Conservation (phyloP, 2,888 invertebrate genomes). For the Hyppa rectilinea region DNA sequence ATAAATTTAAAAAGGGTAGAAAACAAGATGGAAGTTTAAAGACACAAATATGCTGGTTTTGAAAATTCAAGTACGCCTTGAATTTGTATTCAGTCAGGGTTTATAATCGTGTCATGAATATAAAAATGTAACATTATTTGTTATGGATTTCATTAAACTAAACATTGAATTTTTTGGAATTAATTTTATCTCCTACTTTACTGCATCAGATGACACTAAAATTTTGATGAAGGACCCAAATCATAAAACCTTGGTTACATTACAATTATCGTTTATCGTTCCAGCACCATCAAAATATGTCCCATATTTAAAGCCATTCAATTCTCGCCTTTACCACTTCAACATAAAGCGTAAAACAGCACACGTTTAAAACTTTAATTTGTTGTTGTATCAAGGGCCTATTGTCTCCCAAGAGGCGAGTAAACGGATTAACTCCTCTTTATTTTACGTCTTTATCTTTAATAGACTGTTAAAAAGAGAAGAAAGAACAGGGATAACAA, state of each 20-base stretch:
- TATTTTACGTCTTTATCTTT: constrained; percentile 63
- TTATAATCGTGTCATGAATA: too few relatives aligned
- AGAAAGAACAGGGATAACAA: constrained; percentile 57
- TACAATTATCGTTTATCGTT: constrained; percentile 58
- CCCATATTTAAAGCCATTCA: constrained; percentile 7
- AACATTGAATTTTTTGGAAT: constrained; percentile 1
- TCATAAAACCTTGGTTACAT: constrained; percentile 53
- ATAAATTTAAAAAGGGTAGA: too few relatives aligned
- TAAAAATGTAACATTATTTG: too few relatives aligned
- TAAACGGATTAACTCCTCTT: constrained; percentile 65
- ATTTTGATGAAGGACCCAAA: constrained; percentile 42
- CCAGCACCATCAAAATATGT: constrained; percentile 39
- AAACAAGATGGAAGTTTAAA: too few relatives aligned
- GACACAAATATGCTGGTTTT: too few relatives aligned
- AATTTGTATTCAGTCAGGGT: too few relatives aligned
- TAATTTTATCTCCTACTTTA: neutral
- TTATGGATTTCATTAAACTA: neutral
- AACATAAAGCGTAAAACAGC: constrained; percentile 36
- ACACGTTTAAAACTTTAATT: constrained; percentile 35
- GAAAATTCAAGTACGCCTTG: too few relatives aligned
- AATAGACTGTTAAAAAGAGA: constrained; percentile 65
- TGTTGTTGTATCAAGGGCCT: constrained; percentile 38
- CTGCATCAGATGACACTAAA: constrained; percentile 13
- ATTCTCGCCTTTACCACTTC: constrained; percentile 21
- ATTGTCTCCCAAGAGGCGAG: constrained; percentile 55